Evolutionary conservation across 2,888 invertebrate genomes (phyloP).

Genomic region (Plebejus argus): DNA sequence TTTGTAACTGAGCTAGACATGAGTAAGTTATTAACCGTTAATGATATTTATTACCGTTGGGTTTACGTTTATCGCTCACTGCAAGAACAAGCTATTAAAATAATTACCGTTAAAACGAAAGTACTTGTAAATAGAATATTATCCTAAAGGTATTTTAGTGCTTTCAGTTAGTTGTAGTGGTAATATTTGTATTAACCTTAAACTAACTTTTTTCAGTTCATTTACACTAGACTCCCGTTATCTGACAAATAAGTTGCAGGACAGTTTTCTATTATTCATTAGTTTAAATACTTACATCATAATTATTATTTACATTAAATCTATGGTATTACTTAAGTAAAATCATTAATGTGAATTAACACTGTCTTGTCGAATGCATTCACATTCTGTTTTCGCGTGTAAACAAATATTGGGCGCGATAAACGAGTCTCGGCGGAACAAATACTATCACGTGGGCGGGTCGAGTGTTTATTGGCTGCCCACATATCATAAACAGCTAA

Average conservation of each 20-base stretch:
- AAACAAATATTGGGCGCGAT: slow-evolving; percentile 32
- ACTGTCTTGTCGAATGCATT: slow-evolving; percentile 18
- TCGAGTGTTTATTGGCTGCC: slow-evolving; percentile 33
- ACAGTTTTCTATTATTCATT: no score
- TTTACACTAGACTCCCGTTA: no score
- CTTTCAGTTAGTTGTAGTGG: neutral
- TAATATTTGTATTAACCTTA: neutral
- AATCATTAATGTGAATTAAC: neutral
- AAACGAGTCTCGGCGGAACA: slow-evolving; percentile 40
- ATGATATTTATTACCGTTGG: slow-evolving; percentile 16
- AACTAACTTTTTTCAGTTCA: neutral
- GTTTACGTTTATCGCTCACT: neutral
- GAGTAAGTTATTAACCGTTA: slow-evolving; percentile 4
- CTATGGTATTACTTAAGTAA: neutral
- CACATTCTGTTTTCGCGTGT: slow-evolving; percentile 32
- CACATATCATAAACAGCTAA: slow-evolving; percentile 25
- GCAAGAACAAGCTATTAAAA: neutral
- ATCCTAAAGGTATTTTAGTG: neutral
- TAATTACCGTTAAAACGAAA: slow-evolving; percentile 2
- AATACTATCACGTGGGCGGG: slow-evolving; percentile 37
- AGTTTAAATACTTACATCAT: no score
- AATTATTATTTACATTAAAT: no score
- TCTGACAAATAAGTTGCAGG: no score
- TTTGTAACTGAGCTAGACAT: neutral
- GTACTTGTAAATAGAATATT: neutral